Conservation (phyloP, 2,797 vertebrate species). For the Setipinna tenuifilis region DNA sequence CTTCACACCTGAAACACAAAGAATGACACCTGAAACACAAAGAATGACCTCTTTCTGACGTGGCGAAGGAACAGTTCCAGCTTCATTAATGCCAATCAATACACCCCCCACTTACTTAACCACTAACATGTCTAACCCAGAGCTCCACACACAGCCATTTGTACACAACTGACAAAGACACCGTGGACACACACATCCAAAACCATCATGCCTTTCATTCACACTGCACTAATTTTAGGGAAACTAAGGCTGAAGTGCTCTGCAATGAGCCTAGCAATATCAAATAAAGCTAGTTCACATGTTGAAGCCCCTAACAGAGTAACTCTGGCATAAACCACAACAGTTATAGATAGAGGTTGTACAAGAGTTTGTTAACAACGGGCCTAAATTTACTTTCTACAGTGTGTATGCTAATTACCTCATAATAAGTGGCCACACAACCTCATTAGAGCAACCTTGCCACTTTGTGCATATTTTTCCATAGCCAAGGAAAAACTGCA, state of each 20-base stretch:
- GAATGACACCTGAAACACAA: conserved; percentile 54
- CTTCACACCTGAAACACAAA: conserved; percentile 64
- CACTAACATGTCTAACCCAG: not conserved
- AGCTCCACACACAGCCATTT: not conserved
- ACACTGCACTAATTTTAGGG: not conserved
- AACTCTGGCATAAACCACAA: not conserved
- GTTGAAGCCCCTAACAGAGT: not conserved
- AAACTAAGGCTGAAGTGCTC: not conserved
- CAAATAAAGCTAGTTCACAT: not conserved
- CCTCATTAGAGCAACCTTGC: not conserved
- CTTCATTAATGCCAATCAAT: not conserved
- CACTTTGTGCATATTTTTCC: not conserved
- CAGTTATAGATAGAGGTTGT: not conserved
- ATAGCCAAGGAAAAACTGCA: not conserved
- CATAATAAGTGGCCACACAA: not conserved
- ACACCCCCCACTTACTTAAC: not conserved
- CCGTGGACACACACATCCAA: not conserved
- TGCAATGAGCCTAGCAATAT: not conserved
- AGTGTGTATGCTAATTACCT: not conserved
- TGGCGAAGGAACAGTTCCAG: not conserved
- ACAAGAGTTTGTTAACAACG: not conserved
- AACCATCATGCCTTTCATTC: not conserved
- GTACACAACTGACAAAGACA: not conserved
- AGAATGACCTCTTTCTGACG: not conserved
- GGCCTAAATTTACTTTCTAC: not conserved